These are phyloP conservation scores for Anguilla obscura DNA, from an alignment of 2,797 vertebrate species.

Conservation along the genomic window DNA sequence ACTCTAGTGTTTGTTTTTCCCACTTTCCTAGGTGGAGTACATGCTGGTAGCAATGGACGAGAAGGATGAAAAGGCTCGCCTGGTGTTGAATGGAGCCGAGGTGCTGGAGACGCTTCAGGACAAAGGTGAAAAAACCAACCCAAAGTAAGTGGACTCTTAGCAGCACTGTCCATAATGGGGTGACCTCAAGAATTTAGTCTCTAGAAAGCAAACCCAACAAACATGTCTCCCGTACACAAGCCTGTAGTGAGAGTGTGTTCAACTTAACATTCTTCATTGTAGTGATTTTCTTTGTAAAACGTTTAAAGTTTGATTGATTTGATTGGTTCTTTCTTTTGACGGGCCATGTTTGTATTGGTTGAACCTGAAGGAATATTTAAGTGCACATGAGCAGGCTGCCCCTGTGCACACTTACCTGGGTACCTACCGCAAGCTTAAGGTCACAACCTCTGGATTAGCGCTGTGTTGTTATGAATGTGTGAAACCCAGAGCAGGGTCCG, in stretches of 20 bases:
- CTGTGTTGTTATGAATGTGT: neutral
- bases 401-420: neutral
- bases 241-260: neutral
- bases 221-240: neutral
- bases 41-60: constrained; percentile 93
- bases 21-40: constrained; percentile 86
- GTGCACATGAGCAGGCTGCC: neutral
- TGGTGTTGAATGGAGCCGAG: constrained; percentile 79
- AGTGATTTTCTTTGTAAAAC: too few species aligned
- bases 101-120: constrained; percentile 90
- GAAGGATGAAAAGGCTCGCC: constrained; percentile 82
- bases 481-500: neutral
- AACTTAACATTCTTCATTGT: neutral
- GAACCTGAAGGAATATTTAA: neutral
- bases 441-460: neutral
- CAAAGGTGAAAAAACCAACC: constrained; percentile 89
- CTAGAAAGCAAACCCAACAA: neutral
- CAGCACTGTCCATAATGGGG: neutral
- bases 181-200: neutral
- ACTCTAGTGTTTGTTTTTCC: neutral
- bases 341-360: neutral
- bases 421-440: neutral
- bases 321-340: neutral
- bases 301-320: neutral
- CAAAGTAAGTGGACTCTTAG: constrained; percentile 82